These are phyloP conservation scores for Caranx ignobilis DNA, from an alignment of 2,113 vertebrate genomes.

Conservation along the genomic window DNA sequence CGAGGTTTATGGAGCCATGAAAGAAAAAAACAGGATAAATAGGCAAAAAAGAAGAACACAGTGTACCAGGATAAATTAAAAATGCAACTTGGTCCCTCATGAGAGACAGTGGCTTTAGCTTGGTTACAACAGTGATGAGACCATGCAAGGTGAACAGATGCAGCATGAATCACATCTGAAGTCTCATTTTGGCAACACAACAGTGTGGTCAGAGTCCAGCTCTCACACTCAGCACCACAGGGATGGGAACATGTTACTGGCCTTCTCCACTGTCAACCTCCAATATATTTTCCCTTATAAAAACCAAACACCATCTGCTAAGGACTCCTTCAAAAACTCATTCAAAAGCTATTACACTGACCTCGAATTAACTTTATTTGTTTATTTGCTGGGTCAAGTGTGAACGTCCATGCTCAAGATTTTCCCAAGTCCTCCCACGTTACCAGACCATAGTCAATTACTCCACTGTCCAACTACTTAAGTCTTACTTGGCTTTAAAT, in stretches of 20 bases:
- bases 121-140: no score
- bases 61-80: neutral
- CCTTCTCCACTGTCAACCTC: neutral
- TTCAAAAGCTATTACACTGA: neutral
- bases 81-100: neutral
- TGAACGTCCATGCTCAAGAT: neutral
- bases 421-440: neutral
- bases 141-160: no score
- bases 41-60: conserved; percentile 6
- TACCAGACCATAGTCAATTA: no score
- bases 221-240: neutral
- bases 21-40: conserved; percentile 11
- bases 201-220: neutral
- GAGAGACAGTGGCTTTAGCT: no score
- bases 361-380: neutral
- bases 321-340: neutral
- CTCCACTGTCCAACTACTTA: neutral
- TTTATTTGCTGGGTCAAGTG: neutral
- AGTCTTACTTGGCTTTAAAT: neutral
- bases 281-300: no score
- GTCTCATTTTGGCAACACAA: neutral
- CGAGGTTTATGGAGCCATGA: conserved; percentile 15
- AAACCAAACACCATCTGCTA: neutral
- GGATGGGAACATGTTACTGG: neutral
- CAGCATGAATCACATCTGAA: conserved; percentile 19